A percentile compares a stretch with the other conserved stretches of the same genome.
These are phyloP conservation scores for Antitype chi DNA, from an alignment of 2,888 invertebrate genomes.

Conservation along the genomic window DNA sequence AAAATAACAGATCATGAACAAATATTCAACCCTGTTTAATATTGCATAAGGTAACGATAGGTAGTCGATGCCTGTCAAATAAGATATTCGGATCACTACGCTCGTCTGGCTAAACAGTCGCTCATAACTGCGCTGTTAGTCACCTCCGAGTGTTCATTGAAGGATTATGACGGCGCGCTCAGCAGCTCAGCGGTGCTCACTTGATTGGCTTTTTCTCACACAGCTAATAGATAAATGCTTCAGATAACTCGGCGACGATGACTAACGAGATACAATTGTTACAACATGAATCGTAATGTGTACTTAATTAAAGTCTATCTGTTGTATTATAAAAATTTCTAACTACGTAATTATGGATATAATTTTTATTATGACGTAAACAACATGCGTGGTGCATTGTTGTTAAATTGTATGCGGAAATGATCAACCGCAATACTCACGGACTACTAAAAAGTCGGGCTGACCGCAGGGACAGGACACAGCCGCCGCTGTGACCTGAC, in stretches of 20 bases:
- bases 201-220: conserved; percentile 77
- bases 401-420: conserved; percentile 75
- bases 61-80: conserved; percentile 58
- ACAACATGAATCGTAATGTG: conserved; percentile 52
- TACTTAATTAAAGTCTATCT: conserved; percentile 45
- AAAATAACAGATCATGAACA: neutral
- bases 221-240: conserved; percentile 77
- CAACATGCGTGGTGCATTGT: conserved; percentile 64
- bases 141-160: conserved; percentile 75
- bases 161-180: conserved; percentile 75
- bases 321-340: conserved; percentile 44
- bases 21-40: conserved; percentile 17
- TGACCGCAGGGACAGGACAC: conserved; percentile 76
- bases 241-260: conserved; percentile 62
- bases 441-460: conserved; percentile 73
- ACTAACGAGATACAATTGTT: conserved; percentile 66
- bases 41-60: conserved; percentile 38
- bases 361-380: conserved; percentile 54
- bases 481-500: conserved; percentile 77
- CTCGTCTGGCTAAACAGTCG: conserved; percentile 72
- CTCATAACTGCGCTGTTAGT: conserved; percentile 74
- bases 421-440: conserved; percentile 80
- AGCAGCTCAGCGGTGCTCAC: conserved; percentile 51
- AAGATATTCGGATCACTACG: conserved; percentile 64
- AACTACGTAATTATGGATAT: conserved; percentile 44